phyloP scores from a whole-genome alignment of 1,140 invertebrate species.

The Triops longicaudatus region DNA sequence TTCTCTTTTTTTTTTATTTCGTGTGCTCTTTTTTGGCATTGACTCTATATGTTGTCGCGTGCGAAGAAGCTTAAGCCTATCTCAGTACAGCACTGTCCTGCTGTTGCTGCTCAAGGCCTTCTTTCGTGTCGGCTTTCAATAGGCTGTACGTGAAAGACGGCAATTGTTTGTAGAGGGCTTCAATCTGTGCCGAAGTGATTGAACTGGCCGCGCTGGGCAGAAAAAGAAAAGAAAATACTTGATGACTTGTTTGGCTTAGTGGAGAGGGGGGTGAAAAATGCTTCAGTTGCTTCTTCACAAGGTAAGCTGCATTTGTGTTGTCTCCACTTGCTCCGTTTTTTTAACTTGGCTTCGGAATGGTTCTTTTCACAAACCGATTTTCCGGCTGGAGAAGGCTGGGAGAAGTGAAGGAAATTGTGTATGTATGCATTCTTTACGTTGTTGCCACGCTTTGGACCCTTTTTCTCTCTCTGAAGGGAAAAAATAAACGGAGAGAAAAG shows the following conservation, averaged over 20 bases:
- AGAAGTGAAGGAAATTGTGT: slow-evolving; percentile 5
- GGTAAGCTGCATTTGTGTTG: background rate
- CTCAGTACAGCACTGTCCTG: background rate
- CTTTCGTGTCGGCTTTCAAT: background rate
- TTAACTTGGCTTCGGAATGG: background rate
- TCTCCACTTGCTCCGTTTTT: background rate
- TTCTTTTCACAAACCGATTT: background rate
- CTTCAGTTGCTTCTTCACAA: background rate
- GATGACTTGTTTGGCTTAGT: background rate
- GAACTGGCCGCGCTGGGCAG: background rate
- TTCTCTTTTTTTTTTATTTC: background rate
- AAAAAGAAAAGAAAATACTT: background rate
- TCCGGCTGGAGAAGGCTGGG: background rate
- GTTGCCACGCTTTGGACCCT: background rate
- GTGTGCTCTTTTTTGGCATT: background rate
- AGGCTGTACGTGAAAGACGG: background rate
- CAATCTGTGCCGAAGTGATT: background rate
- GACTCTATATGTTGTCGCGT: background rate
- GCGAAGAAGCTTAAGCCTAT: slow-evolving; percentile 1
- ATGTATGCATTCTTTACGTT: background rate
- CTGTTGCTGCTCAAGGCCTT: background rate
- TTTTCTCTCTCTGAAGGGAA: background rate
- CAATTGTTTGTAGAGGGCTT: slow-evolving; percentile 12
- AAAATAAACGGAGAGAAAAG: background rate
- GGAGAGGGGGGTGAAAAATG: background rate